Evolutionary conservation across 2,888 invertebrate genomes (phyloP), one percentile per base, ranked within the genome.

Genomic region (Globia sparganii): DNA sequence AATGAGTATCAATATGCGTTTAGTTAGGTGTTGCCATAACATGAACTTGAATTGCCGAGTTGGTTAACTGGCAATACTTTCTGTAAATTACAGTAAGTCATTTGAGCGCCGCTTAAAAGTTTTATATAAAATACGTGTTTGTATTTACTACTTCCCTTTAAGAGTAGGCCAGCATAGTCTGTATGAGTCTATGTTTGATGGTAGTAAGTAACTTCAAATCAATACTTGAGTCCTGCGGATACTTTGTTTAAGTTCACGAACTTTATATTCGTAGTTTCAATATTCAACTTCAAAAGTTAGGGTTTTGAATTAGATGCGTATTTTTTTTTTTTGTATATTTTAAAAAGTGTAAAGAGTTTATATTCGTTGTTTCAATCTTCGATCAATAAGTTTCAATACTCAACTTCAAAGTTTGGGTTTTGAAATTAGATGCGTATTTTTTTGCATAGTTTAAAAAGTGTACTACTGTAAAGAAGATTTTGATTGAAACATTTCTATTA

Each of bases 81-180:
- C 58, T 40, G 9, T 28, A 49, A 25, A 62, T 70, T 62, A 76
- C 56, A 28, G 53, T 11, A 37, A 80, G 62, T 62, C 62, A 62
- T 70, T 79, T 79, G 13, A 34, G 34, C 11, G 77, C 31, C 18
- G 31, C 67, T 13, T 28, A 43, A 62, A 9, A 43, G 21, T 73
- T 73, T 73, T 6, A n/a, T 61, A 75, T 37, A 64, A 56, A 80
- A 64, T 72, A 80, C 46, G 18, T 72, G 64, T 72, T 64, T 40
- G 31, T 31, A 46, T 80, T 64, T 49, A 58, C 21, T 56, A 72
- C 37, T 62, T 40, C 37, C 56, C 37, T 62, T 64, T 21, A 70
- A 34, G 18, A n/a, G 18, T 31, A 15, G 13, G 8, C 6, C 8
- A 28, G 31, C 4, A n/a, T 40, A 40, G n/a, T 66, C 4, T 37